A percentile compares a stretch with the other conserved stretches of the same genome.
phyloP scores from a whole-genome alignment of 2,797 vertebrate species.

The Sebastolobus altivelis region DNA sequence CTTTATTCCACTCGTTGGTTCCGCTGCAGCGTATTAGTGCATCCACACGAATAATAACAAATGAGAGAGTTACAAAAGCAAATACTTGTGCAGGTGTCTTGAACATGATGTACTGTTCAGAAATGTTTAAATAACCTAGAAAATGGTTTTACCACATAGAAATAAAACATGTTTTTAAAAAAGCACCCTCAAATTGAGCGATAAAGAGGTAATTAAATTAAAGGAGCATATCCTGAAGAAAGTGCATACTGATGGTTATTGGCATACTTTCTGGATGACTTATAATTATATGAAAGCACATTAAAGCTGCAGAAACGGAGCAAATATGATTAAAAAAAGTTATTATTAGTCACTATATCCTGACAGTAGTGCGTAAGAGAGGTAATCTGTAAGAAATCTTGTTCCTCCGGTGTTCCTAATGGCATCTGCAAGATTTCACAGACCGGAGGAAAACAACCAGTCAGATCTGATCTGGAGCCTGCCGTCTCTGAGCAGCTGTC shows the following conservation, averaged over 20 bases:
- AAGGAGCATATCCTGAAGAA: not conserved
- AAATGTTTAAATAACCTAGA: not conserved
- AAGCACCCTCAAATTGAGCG: accelerated
- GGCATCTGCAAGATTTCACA: no score
- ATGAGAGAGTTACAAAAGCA: not conserved
- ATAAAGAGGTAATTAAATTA: not conserved
- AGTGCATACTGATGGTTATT: not conserved
- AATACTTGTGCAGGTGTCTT: not conserved
- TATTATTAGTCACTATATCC: no score
- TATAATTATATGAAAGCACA: not conserved
- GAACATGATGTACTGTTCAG: not conserved
- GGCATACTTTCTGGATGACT: not conserved
- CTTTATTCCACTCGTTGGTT: not conserved
- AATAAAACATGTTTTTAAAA: not conserved
- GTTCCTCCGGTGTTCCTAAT: no score
- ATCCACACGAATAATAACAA: not conserved
- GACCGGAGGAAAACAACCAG: no score
- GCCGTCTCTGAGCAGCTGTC: no score
- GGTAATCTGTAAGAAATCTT: no score
- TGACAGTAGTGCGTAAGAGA: no score
- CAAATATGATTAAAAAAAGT: no score
- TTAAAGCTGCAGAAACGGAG: no score
- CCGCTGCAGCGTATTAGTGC: not conserved
- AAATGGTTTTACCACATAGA: not conserved
- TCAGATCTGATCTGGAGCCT: no score